phyloP scores from a whole-genome alignment of 2,888 invertebrate genomes.

The Epinotia demarniana region DNA sequence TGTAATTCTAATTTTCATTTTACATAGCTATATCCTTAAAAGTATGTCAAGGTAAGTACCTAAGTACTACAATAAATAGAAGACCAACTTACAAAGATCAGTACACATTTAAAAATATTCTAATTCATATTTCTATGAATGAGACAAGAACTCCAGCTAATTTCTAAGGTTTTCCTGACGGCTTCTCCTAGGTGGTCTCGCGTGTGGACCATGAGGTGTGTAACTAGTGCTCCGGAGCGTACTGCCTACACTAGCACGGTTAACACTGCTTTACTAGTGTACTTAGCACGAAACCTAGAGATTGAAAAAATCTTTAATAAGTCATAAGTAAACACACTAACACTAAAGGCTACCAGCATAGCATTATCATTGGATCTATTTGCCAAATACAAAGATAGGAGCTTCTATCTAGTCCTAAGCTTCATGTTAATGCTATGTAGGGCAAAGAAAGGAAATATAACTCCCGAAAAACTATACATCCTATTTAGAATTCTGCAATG shows the following conservation, averaged over 20 bases:
- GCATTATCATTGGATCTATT: constrained; percentile 75
- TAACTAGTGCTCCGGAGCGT: constrained; percentile 84
- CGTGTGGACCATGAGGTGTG: constrained; percentile 79
- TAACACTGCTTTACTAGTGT: constrained; percentile 84
- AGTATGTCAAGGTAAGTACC: constrained; percentile 80
- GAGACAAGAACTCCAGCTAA: constrained; percentile 76
- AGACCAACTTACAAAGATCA: constrained; percentile 79
- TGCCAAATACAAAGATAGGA: constrained; percentile 48
- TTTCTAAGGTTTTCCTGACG: constrained; percentile 78
- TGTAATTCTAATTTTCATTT: constrained; percentile 67
- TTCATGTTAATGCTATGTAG: constrained; percentile 80
- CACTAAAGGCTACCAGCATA: constrained; percentile 75
- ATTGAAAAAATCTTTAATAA: constrained; percentile 82
- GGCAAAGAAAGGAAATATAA: constrained; percentile 48
- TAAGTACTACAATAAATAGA: constrained; percentile 84
- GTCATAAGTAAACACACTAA: constrained; percentile 68
- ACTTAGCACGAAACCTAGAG: constrained; percentile 85
- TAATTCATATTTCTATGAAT: constrained; percentile 72
- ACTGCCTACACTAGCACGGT: constrained; percentile 84
- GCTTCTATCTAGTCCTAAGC: constrained; percentile 60
- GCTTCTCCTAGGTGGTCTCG: constrained; percentile 82
- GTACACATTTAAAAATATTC: constrained; percentile 75
- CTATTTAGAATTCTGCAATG: constrained; percentile 10
- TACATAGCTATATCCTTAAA: constrained; percentile 78
- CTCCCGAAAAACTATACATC: constrained; percentile 24